Evolutionary conservation across 2,797 vertebrate species (phyloP), one percentile per base, ranked within the genome.

Genomic region (Alfaro cultratus): DNA sequence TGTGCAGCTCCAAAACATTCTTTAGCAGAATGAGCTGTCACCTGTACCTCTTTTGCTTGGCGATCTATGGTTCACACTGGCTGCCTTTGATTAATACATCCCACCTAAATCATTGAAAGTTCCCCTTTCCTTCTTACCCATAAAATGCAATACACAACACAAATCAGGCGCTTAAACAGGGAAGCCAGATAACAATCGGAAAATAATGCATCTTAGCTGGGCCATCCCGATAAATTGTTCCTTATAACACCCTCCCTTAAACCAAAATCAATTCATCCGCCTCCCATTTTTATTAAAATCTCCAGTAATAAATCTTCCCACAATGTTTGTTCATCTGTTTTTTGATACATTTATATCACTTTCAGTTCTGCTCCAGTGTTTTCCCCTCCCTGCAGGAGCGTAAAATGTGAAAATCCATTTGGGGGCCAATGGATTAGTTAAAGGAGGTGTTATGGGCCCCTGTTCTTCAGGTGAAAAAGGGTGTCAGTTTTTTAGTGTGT

Each of bases 291-390:
- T 98, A 98, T 97, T 97, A 95, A 98, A 94, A 98, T 97, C 88
- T 96, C 95, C 93, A 95, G 96, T 96, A 96, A 98, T 99, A 99
- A 98, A 98, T 99, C 98, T 97, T 96, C 94, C 96, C 94, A 91
- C 97, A 98, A 97, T 99, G 97, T 99, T 99, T 99, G 98, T 98
- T 98, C 97, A 98, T 99, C 98, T 98, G 97, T 96, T 97, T 99
- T 97, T 97, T 99, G 97, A 98, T 98, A 98, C 98, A 97, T 98
- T 97, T 98, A 96, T 97, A 97, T 97, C 97, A 97, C 95, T 97
- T 94, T 98, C 97, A 96, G 97, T 97, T 97, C 97, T 98, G 97
- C 97, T 98, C 96, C 96, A 96, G 96, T 97, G 97, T 99, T 97
- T 45, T 98, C 96, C 96, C 94, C 96, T 97, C 97, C 96, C 96